Evolutionary conservation across 2,797 vertebrate genomes (phyloP).

Genomic region (Lacerta bilineata): DNA sequence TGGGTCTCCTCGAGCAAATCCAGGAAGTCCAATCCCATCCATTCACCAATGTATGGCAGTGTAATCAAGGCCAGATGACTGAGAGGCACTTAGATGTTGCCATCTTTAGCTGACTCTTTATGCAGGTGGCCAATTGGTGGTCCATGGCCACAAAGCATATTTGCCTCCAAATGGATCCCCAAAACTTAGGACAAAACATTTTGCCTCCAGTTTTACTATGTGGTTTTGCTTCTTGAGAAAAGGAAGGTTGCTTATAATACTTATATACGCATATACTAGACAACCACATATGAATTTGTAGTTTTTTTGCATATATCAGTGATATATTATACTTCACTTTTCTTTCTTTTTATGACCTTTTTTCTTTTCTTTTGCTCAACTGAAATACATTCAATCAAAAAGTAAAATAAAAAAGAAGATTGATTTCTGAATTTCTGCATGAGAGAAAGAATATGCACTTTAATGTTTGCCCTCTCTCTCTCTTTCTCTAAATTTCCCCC

Average conservation of each 20-base stretch:
- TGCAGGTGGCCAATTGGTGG: too few relatives aligned
- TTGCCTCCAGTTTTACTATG: background rate
- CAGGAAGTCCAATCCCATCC: background rate
- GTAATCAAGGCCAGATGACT: constrained; percentile 28
- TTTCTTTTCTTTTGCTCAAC: too few relatives aligned
- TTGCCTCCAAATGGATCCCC: background rate
- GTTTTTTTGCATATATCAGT: too few relatives aligned
- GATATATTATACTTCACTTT: too few relatives aligned
- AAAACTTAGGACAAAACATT: background rate
- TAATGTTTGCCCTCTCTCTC: too few relatives aligned
- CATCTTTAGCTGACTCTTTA: constrained; percentile 13
- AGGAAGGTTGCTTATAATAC: too few relatives aligned
- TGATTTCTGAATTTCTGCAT: background rate
- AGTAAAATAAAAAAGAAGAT: background rate
- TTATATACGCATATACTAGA: too few relatives aligned
- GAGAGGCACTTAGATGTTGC: constrained; percentile 28
- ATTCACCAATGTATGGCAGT: constrained; percentile 45
- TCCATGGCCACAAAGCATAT: background rate
- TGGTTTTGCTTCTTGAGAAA: too few relatives aligned
- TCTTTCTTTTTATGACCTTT: too few relatives aligned
- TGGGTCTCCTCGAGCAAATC: constrained; percentile 44
- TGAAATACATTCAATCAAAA: background rate
- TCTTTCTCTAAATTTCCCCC: too few relatives aligned
- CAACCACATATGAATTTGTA: too few relatives aligned
- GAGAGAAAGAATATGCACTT: background rate